Conservation (phyloP, 2,888 invertebrate genomes). For the Caradrina kadenii region DNA sequence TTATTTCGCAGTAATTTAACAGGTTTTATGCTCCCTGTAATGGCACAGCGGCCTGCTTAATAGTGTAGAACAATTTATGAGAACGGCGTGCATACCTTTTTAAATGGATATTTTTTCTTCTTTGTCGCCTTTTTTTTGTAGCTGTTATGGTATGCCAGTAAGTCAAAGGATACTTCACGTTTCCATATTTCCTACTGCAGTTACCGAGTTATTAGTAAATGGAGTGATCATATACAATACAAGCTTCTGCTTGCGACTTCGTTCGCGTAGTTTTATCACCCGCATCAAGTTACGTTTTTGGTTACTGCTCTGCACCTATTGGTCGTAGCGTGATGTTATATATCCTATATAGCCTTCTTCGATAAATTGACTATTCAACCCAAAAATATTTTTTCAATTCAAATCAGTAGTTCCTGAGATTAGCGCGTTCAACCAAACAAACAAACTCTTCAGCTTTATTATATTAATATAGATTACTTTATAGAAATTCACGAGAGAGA, state of each 20-base stretch:
- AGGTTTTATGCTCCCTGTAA: constrained; percentile 39
- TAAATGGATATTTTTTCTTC: constrained; percentile 9
- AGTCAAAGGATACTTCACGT: not conserved
- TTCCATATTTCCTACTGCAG: not conserved
- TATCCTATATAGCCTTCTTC: too few relatives aligned
- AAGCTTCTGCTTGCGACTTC: too few relatives aligned
- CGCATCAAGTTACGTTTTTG: too few relatives aligned
- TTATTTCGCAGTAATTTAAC: constrained; percentile 43
- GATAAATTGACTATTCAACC: too few relatives aligned
- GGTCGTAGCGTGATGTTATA: too few relatives aligned
- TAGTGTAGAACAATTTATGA: constrained; percentile 54
- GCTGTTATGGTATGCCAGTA: not conserved
- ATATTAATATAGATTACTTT: too few relatives aligned
- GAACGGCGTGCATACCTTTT: constrained; percentile 36
- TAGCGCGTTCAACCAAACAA: too few relatives aligned
- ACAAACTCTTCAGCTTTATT: too few relatives aligned
- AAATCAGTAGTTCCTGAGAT: too few relatives aligned
- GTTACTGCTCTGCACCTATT: too few relatives aligned
- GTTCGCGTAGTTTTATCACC: too few relatives aligned
- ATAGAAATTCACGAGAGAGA: not conserved
- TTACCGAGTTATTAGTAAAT: constrained; percentile 10
- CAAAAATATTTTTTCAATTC: too few relatives aligned
- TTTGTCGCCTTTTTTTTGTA: constrained; percentile 9
- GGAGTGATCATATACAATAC: not conserved
- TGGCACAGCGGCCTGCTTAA: constrained; percentile 45